Conservation (phyloP, 2,888 invertebrate species). For the Geophilus truncorum region DNA sequence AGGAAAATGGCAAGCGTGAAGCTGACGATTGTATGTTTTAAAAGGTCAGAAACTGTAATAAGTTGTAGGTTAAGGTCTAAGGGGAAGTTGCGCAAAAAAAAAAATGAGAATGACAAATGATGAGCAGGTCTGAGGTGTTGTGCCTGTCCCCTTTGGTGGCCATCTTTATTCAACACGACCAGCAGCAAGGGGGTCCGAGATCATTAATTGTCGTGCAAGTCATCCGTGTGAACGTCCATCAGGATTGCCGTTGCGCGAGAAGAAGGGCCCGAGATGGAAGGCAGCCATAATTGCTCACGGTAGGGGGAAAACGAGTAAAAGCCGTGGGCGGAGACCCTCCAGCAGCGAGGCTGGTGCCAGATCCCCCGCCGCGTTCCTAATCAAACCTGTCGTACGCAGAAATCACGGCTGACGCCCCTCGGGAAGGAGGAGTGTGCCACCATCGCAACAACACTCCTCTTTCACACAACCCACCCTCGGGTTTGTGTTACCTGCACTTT, state of each 20-base stretch:
- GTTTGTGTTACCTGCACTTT: neutral
- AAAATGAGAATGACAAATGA: neutral
- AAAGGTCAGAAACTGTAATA: neutral
- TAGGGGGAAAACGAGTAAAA: constrained; percentile 3
- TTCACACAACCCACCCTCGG: neutral
- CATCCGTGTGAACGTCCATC: constrained; percentile 14
- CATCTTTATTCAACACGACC: constrained; percentile 16
- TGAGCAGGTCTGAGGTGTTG: constrained; percentile 10
- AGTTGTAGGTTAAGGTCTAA: neutral
- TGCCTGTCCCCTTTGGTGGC: neutral
- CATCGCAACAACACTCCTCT: neutral
- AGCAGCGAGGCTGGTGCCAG: constrained; percentile 13
- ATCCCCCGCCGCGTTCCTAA: constrained; percentile 8
- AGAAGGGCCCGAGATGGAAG: neutral
- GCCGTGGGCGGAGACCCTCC: constrained; percentile 6
- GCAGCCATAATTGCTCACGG: constrained; percentile 9
- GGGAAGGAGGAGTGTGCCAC: constrained; percentile 7
- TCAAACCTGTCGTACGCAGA: constrained; percentile 15
- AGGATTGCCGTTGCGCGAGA: neutral
- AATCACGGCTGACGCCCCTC: constrained; percentile 14
- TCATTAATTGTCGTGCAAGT: constrained; percentile 17
- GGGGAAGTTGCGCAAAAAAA: neutral
- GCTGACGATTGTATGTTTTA: neutral
- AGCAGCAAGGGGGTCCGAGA: neutral
- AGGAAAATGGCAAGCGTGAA: neutral